A percentile compares a stretch with the other conserved stretches of the same genome.
Conservation (phyloP, 1,140 invertebrate genomes). For the Chironomus striatipennis region DNA sequence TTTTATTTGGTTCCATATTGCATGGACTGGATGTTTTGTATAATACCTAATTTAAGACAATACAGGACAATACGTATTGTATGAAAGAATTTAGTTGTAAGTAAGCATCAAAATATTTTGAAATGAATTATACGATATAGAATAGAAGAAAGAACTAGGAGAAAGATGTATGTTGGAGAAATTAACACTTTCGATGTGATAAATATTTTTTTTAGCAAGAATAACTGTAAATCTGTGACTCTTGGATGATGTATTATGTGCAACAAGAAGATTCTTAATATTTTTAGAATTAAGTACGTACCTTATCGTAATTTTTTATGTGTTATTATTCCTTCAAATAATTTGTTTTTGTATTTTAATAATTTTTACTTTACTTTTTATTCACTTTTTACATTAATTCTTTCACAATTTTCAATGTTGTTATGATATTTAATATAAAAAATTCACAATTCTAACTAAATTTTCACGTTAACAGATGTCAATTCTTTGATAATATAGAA, state of each 20-base stretch:
- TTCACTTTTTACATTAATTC: too few relatives aligned
- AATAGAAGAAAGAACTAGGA: not conserved
- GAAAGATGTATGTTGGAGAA: not conserved
- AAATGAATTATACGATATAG: not conserved
- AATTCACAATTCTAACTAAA: not conserved
- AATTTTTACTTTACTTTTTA: too few relatives aligned
- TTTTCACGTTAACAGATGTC: not conserved
- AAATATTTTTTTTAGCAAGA: not conserved
- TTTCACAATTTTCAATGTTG: too few relatives aligned
- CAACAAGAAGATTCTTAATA: not conserved
- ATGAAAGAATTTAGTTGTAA: not conserved
- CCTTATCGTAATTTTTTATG: not conserved
- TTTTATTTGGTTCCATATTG: too few relatives aligned
- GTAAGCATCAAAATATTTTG: not conserved
- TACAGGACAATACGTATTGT: too few relatives aligned
- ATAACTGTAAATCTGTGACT: not conserved
- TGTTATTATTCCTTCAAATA: too few relatives aligned
- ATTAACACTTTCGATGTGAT: slow-evolving; percentile 1
- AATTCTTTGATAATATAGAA: slow-evolving; percentile 9
- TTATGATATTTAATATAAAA: too few relatives aligned
- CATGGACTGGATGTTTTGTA: too few relatives aligned
- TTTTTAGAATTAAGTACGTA: not conserved
- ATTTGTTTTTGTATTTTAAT: too few relatives aligned
- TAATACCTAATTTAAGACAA: too few relatives aligned
- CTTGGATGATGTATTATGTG: not conserved